Conservation (phyloP, 2,888 invertebrate genomes). For the Chrysotoxum bicinctum region DNA sequence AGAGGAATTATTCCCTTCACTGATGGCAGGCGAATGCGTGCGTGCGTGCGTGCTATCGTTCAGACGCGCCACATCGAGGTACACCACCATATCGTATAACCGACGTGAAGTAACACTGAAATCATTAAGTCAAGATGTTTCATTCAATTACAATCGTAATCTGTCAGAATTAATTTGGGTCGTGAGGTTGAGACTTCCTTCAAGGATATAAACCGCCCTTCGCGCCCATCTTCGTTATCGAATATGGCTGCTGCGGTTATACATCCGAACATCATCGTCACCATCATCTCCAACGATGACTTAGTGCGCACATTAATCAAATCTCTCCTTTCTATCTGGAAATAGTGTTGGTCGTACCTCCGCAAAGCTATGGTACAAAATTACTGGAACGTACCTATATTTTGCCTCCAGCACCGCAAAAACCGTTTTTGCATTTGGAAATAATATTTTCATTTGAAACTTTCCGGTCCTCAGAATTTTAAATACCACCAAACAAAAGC, state of each 20-base stretch:
- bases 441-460: conserved; percentile 54
- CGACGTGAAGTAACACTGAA: conserved; percentile 64
- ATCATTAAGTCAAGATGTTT: conserved; percentile 73
- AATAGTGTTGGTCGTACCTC: conserved; percentile 17
- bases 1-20: conserved; percentile 32
- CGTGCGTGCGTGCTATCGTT: conserved; percentile 13
- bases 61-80: conserved; percentile 2
- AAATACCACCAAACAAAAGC: not conserved
- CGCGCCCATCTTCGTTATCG: not conserved
- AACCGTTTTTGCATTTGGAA: conserved; percentile 13
- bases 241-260: conserved; percentile 39
- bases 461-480: conserved; percentile 21
- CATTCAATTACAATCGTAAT: conserved; percentile 73
- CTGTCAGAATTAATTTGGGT: conserved; percentile 71
- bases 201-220: not conserved
- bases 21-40: conserved; percentile 43
- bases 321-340: conserved; percentile 28
- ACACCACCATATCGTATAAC: conserved; percentile 41
- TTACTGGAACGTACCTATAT: not conserved
- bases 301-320: conserved; percentile 67
- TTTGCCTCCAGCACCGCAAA: conserved; percentile 12
- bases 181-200: conserved; percentile 45
- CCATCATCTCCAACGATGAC: conserved; percentile 37
- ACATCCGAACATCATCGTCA: conserved; percentile 5
- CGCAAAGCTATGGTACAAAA: conserved; percentile 13